A percentile compares a stretch with the other conserved stretches of the same genome.
Conservation (phyloP, 1,140 invertebrate species). For the Nixonia krombeini region DNA sequence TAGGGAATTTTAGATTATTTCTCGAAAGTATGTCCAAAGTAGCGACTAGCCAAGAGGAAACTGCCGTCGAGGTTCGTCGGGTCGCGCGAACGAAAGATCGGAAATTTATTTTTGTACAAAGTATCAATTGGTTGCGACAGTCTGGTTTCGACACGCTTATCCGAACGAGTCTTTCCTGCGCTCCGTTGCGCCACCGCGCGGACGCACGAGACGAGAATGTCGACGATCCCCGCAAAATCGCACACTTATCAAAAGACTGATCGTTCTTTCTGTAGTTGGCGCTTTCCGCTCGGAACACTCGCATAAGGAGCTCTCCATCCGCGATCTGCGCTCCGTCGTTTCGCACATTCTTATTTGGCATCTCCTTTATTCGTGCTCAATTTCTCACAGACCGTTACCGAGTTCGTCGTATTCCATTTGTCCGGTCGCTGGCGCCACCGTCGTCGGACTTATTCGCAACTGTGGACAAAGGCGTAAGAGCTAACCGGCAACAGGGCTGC, state of each 20-base stretch:
- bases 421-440: not conserved
- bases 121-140: too few species aligned
- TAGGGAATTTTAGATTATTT: too few species aligned
- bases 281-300: conserved; percentile 20
- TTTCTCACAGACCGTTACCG: conserved; percentile 8
- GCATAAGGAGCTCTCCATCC: conserved; percentile 16
- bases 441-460: too few species aligned
- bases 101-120: too few species aligned
- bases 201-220: too few species aligned
- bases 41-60: too few species aligned
- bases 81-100: too few species aligned
- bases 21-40: too few species aligned
- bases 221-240: conserved; percentile 11
- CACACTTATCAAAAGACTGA: conserved; percentile 47
- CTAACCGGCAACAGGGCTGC: too few species aligned
- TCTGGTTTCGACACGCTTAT: too few species aligned
- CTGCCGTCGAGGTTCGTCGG: too few species aligned
- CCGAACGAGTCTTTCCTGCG: conserved; percentile 2
- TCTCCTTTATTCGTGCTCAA: conserved; percentile 21
- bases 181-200: not conserved
- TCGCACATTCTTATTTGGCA: conserved; percentile 29
- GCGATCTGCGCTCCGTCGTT: conserved; percentile 1
- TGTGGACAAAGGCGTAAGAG: too few species aligned
- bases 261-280: conserved; percentile 14
- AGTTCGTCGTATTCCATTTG: not conserved